Evolutionary conservation across 2,888 invertebrate genomes (phyloP), one percentile per base, ranked within the genome.

Genomic region (Chesias legatella): DNA sequence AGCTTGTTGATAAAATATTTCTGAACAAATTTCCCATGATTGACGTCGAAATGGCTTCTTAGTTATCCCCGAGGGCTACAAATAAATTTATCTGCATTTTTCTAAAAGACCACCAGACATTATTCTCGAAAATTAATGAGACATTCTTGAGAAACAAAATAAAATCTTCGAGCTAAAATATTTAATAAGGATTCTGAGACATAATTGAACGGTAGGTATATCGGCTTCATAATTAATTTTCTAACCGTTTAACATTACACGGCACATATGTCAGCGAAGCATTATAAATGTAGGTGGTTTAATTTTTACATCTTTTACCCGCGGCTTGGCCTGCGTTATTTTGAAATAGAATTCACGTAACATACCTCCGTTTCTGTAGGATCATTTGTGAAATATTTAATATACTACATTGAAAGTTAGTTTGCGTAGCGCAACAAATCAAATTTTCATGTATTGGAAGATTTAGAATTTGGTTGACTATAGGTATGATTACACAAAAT

Each of bases 41-140:
- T 63, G 67, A 70, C 58, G 60, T 61, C 48, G 58, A 63, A 67
- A 67, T 62, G 60, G 54, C 57, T 56, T 50, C 51, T 48, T 53
- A 55, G 58, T 53, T 46, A 59, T 56, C 45, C 63, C 56, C 56
- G 31, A 45, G 46, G 51, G 54, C 53, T 40, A 48, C 51, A 57
- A 59, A 58, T 53, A 60, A 58, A 54, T 63, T 55, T 52, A 59
- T 62, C 47, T 60, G 52, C 51, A 56, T 63, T 64, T 50, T 62
- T 60, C 58, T 55, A 54, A 41, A 56, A 62, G 57, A 62, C 55
- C 54, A 60, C 47, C 51, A 53, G 55, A 56, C 48, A 56, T 63
- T 68, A 52, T 47, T 51, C 46, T 43, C 33, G 48, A 58, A 68
- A 55, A 56, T 63, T 70, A 67, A 71, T 63, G 63, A 68, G 63